A percentile compares a stretch with the other conserved stretches of the same genome.
phyloP scores from a whole-genome alignment of 2,888 invertebrate species.

The Caenorhabditis sp. region DNA sequence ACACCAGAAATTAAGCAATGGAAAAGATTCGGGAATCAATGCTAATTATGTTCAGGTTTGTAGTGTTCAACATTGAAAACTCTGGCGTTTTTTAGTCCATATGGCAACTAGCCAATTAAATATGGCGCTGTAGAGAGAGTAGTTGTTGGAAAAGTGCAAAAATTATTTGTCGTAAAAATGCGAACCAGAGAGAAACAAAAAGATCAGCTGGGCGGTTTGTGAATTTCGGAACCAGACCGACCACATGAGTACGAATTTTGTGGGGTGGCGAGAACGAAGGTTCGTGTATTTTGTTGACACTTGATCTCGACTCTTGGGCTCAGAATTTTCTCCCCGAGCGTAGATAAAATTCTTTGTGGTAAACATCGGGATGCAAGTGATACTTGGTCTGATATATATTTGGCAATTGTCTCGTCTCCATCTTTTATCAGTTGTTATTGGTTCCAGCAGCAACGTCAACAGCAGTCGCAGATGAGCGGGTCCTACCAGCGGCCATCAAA shows the following conservation, averaged over 20 bases:
- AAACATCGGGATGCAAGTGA: slow-evolving; percentile 34
- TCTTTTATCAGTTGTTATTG: slow-evolving; percentile 46
- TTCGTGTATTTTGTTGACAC: slow-evolving; percentile 9
- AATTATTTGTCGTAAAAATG: slow-evolving; percentile 32
- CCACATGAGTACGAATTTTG: slow-evolving; percentile 16
- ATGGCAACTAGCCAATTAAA: slow-evolving; percentile 55
- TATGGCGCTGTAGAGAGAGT: background rate
- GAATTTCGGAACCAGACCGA: background rate
- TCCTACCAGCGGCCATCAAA: slow-evolving; percentile 59
- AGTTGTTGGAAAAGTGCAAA: slow-evolving; percentile 44
- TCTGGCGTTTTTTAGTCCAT: slow-evolving; percentile 15
- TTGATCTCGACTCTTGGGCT: slow-evolving; percentile 3
- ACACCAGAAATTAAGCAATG: background rate
- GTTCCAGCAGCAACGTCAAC: slow-evolving; percentile 56
- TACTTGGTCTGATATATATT: slow-evolving; percentile 37
- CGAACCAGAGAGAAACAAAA: slow-evolving; percentile 8
- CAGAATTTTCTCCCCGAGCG: background rate
- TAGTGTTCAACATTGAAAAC: background rate
- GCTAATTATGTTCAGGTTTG: slow-evolving; percentile 38
- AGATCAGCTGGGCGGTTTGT: slow-evolving; percentile 22
- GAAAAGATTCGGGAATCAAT: slow-evolving; percentile 25
- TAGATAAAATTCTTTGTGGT: background rate
- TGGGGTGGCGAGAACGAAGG: background rate
- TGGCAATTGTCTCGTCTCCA: slow-evolving; percentile 42
- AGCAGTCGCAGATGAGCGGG: slow-evolving; percentile 59